Evolutionary conservation across 1,140 invertebrate genomes (phyloP), one percentile per base, ranked within the genome.

Genomic region (Anastrepha obliqua): DNA sequence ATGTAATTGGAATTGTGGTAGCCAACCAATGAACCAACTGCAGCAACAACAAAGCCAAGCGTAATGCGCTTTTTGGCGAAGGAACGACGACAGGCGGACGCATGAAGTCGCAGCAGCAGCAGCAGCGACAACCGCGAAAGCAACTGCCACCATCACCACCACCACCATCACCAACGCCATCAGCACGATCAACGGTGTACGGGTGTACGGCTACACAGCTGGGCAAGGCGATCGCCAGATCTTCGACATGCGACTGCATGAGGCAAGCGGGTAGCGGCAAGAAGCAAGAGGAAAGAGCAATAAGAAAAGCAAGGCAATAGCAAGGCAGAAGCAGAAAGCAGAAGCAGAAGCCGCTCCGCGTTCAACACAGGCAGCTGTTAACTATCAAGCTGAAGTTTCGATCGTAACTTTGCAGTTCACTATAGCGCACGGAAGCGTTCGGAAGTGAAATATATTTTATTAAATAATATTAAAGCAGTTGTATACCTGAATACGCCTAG

Each of bases 371-470:
- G 90, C 91, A 91, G 91, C 91, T 89, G 90, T 90, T 91, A 90
- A 91, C 91, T 91, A 92, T 92, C 91, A 92, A 91, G 91, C 91
- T 92, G 90, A 92, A 93, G 90, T 93, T 92, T 91, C 90, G 92
- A 93, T 93, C 92, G 92, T 93, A 92, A 93, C 92, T 93, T 91
- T 92, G 92, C 92, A 93, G 92, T 93, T 92, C 91, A 93, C 91
- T 91, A 90, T 93, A 89, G 92, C 91, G 92, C 91, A 93, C 92
- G 91, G 92, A 93, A 93, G 92, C 92, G 92, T 93, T 93, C 92
- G 92, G 92, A 93, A 93, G 92, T 93, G 92, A 90, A 93, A 93
- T 92, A 92, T 93, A 92, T 92, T 93, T 92, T 93, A 93, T 92
- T 93, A 93, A 88, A 88, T 88, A 89, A 85, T 88, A 88, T 85